A percentile compares a stretch with the other conserved stretches of the same genome.
phyloP scores from a whole-genome alignment of 2,888 invertebrate genomes.

The Marronus borbonicus region DNA sequence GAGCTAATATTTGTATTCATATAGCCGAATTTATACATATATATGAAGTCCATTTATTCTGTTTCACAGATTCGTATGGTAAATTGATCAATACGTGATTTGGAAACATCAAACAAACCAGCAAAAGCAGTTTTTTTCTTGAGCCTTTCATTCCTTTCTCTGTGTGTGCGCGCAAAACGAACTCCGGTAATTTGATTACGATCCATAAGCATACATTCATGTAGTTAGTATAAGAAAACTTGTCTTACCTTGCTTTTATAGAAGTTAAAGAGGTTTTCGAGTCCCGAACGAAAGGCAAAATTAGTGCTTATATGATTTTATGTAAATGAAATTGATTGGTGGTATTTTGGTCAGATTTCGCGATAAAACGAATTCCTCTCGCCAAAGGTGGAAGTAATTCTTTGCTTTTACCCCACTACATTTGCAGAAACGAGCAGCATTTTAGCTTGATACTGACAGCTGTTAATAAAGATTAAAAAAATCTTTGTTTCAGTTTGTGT shows the following conservation, averaged over 20 bases:
- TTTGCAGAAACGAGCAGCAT: no score
- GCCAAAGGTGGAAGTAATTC: no score
- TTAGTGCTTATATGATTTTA: background rate
- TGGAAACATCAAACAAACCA: slow-evolving; percentile 7
- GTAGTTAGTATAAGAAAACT: background rate
- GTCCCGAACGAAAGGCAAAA: background rate
- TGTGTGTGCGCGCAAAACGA: background rate
- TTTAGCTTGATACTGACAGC: no score
- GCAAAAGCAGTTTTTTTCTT: background rate
- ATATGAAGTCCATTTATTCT: slow-evolving; percentile 14
- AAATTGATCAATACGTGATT: slow-evolving; percentile 20
- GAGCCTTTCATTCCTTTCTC: background rate
- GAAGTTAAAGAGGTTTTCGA: background rate
- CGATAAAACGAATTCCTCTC: no score
- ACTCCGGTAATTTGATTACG: slow-evolving; percentile 8
- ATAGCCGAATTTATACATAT: background rate
- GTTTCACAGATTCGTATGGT: background rate
- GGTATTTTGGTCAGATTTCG: no score
- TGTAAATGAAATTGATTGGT: no score
- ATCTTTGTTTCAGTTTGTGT: no score
- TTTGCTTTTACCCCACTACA: no score
- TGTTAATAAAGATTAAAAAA: no score
- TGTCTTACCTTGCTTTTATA: background rate
- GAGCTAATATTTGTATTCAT: slow-evolving; percentile 12
- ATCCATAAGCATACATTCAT: background rate